Base-by-base conservation (phyloP, 2,888 invertebrate genomes). In the Cynaeus angustus region DNA sequence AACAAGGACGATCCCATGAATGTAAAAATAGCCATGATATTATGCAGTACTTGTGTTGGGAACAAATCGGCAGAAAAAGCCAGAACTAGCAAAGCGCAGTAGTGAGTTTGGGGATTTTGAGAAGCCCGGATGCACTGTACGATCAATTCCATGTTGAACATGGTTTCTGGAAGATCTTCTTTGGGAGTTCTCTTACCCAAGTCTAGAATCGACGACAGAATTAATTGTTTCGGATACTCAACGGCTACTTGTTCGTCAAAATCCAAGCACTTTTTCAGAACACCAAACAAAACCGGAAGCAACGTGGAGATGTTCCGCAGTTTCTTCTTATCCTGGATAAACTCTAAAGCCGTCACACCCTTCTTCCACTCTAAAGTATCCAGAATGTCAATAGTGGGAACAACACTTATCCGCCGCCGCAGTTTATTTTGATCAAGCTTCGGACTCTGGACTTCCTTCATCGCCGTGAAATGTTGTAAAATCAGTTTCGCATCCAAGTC, bases 21-120 rank as follows among this genome's bases (percentile, higher is more conserved):
- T 0, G 98, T 98, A 83, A 99, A 99, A 77, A 99, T 95, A 14
- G 96, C 93, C 91, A 99, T 97, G 2, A 98, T 94, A 79, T 98
- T 96, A 81, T 96, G 94, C 10, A 98, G 86, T 0, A 99, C 95
- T 85, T 93, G 91, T 69, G 92, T 90, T 0, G 96, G 96, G 66
- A 94, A 88, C 79, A 95, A 88, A 26, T 88, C 88, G 0, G 96
- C 95, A 9, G 93, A 91, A 66, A 93, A 89, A 0, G 94, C 91
- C 1, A 99, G 87, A 0, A 98, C 87, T 28, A 96, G 87, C 62
- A 99, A 86, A 0, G 98, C 96, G 79, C 97, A 96, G 78, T 98
- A 94, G 81, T 99, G 98, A 0, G 98, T 97, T 85, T 98, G 97
- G 0, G 97, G 97, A 85, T 97, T 97, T 80, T 93, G 92, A 0